Percentiles rank a stretch among this genome's conserved stretches.
Conservation (phyloP, 2,888 invertebrate genomes). For the Brassicogethes aeneus region DNA sequence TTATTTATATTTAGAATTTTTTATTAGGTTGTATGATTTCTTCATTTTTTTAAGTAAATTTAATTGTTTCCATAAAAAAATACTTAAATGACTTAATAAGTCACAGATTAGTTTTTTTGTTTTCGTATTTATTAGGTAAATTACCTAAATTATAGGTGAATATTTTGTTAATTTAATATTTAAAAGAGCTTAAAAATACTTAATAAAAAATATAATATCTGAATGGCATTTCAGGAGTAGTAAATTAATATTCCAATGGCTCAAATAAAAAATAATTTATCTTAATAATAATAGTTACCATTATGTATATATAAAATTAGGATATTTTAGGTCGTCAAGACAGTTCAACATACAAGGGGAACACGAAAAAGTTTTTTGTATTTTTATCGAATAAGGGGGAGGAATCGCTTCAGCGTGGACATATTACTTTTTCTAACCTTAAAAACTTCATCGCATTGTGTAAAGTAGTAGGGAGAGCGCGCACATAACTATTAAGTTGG, state of each 20-base stretch:
- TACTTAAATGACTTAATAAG: no score
- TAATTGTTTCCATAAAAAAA: no score
- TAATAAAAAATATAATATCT: no score
- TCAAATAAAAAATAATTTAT: slow-evolving; percentile 25
- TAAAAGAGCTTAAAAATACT: no score
- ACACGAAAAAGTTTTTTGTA: slow-evolving; percentile 9
- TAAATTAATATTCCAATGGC: slow-evolving; percentile 18
- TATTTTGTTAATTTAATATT: no score
- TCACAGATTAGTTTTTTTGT: no score
- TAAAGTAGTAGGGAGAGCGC: slow-evolving; percentile 25
- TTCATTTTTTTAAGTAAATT: no score
- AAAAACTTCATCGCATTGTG: slow-evolving; percentile 32
- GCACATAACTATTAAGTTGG: slow-evolving; percentile 25
- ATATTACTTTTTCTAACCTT: slow-evolving; percentile 2
- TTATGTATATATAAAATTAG: slow-evolving; percentile 29
- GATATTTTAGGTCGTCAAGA: slow-evolving; percentile 23
- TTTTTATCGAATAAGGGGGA: not conserved
- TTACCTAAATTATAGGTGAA: no score
- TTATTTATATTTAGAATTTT: no score
- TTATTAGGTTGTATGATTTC: no score
- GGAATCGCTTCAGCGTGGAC: not conserved
- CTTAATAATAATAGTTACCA: slow-evolving; percentile 30
- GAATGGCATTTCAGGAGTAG: no score
- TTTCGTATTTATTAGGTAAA: no score
- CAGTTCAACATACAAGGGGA: slow-evolving; percentile 20